phyloP scores from a whole-genome alignment of 2,888 invertebrate species.

The Pycnomerus fuliginosus region DNA sequence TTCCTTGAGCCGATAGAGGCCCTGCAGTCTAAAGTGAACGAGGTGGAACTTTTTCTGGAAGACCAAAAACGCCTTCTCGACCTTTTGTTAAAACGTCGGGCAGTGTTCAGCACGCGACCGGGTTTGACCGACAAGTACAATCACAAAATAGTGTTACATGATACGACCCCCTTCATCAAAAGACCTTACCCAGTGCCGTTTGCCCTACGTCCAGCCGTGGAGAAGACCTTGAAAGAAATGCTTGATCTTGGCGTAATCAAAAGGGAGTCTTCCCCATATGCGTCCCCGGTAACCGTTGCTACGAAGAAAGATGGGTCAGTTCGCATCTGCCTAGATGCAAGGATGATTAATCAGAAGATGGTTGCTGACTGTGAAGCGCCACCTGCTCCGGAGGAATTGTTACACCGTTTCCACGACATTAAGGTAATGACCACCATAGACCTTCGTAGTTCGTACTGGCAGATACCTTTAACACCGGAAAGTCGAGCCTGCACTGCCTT shows the following conservation, averaged over 20 bases:
- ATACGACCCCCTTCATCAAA: slow-evolving; percentile 26
- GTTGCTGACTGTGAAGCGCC: slow-evolving; percentile 35
- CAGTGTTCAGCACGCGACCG: slow-evolving; percentile 21
- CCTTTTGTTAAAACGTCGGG: too few species aligned
- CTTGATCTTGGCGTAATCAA: slow-evolving; percentile 36
- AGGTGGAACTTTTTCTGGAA: too few species aligned
- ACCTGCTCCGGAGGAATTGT: slow-evolving; percentile 19
- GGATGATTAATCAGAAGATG: slow-evolving; percentile 36
- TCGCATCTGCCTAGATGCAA: slow-evolving; percentile 39
- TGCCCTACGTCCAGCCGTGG: slow-evolving; percentile 29
- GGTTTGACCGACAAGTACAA: slow-evolving; percentile 25
- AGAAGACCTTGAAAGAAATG: slow-evolving; percentile 33
- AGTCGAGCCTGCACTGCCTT: slow-evolving; percentile 22
- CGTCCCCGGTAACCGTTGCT: slow-evolving; percentile 22
- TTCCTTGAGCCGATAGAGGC: too few species aligned
- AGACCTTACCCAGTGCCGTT: slow-evolving; percentile 38
- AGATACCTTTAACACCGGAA: slow-evolving; percentile 18
- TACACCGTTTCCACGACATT: slow-evolving; percentile 14
- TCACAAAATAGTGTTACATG: slow-evolving; percentile 28
- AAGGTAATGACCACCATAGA: slow-evolving; percentile 22
- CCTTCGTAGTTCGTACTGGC: slow-evolving; percentile 19
- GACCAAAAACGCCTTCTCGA: too few species aligned
- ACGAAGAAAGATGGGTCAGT: slow-evolving; percentile 26
- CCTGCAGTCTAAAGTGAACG: too few species aligned
- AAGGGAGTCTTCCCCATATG: slow-evolving; percentile 33